Evolutionary conservation across 1,140 invertebrate genomes (phyloP), one percentile per base, ranked within the genome.

Genomic region (Linepithema humile): DNA sequence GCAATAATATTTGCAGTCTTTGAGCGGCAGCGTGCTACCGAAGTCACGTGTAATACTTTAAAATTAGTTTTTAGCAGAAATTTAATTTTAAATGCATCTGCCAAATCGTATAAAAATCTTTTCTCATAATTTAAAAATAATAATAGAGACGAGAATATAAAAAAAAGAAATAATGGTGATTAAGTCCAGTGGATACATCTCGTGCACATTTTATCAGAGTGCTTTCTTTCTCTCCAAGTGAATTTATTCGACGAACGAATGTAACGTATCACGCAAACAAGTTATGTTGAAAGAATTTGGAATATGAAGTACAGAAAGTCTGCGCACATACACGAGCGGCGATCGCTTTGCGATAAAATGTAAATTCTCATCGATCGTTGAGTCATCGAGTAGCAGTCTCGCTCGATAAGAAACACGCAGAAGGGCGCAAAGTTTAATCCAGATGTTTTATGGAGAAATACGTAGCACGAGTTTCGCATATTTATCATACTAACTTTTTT

Each of bases 1-100:
- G 73, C 17, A 35, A 59, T 35, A 59, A 82, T 85, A 60, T 85
- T 88, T 82, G 50, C 75, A 38, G 38, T 43, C 50, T 64, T 84
- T 15, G 62, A 60, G 48, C 35, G 12, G 83, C 55, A 40, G 32
- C 12, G 17, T 3, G 12, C 64, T 57, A n/a, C 12, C 26, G 26
- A 6, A 23, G 9, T 40, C 23, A 1, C 57, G 48, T 53, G 67
- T 35, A 59, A 67, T 7, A 3, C 48, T 70, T 87, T 48, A 15
- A 50, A 86, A 15, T 32, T 17, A 55, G 26, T 12, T 59, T 38
- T 12, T 38, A 83, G n/a, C 1, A 9, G 53, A 53, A 45, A 48
- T 45, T 32, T 73, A 26, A 50, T 86, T 65, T 65, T 29, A 32
- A 38, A 35, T 43, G n/a, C 2, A 43, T 43, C 17, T 17, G 3